These are phyloP conservation scores for Platysternon megacephalum DNA, from an alignment of 2,113 vertebrate species.

Conservation along the genomic window DNA sequence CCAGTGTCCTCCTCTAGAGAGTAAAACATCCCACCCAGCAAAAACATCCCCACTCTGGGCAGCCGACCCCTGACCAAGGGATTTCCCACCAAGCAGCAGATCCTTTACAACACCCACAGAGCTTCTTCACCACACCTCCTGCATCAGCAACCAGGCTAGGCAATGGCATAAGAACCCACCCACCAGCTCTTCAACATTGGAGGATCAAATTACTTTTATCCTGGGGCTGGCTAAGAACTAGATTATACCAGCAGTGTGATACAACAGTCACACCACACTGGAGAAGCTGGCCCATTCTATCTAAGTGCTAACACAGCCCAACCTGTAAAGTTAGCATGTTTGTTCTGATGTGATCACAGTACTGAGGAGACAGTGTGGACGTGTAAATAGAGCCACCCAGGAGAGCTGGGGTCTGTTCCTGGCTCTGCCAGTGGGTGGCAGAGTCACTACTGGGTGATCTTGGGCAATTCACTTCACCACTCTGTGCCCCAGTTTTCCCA, in stretches of 20 bases:
- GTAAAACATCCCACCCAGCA: too few species aligned
- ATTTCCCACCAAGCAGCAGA: neutral
- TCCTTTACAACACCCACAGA: neutral
- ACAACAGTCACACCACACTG: neutral
- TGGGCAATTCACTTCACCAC: neutral
- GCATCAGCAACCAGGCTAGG: neutral
- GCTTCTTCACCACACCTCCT: neutral
- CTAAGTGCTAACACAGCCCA: neutral
- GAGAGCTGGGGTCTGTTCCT: neutral
- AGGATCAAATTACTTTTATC: neutral
- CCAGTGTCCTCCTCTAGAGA: neutral
- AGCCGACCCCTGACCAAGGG: neutral
- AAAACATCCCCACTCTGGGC: too few species aligned
- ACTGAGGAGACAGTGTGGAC: neutral
- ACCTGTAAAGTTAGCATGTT: neutral
- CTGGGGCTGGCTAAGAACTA: neutral
- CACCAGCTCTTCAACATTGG: too few species aligned
- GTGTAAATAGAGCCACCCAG: neutral
- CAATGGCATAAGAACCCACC: neutral
- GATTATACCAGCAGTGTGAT: neutral
- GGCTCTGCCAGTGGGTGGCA: neutral
- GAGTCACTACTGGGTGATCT: neutral
- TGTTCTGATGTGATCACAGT: neutral
- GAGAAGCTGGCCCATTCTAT: neutral
- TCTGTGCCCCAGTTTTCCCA: neutral